Percentiles rank a stretch among this genome's conserved stretches.
phyloP scores from a whole-genome alignment of 2,113 vertebrate genomes.

The Zonotrichia leucophrys region DNA sequence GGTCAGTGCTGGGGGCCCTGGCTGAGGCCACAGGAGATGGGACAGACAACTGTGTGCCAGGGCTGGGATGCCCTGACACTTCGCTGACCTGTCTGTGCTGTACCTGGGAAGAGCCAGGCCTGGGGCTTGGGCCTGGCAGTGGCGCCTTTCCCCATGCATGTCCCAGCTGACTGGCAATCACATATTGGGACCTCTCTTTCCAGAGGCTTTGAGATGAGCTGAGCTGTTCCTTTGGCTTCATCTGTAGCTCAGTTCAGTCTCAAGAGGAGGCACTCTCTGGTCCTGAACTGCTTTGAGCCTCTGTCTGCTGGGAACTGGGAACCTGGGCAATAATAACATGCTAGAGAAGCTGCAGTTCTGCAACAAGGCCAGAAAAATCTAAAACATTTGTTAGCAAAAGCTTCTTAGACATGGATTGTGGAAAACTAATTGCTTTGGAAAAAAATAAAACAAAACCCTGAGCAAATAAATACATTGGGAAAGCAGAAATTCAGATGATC shows the following conservation, averaged over 20 bases:
- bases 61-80: rapidly evolving
- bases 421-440: neutral
- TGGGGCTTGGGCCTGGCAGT: neutral
- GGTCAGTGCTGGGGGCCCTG: neutral
- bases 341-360: neutral
- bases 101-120: neutral
- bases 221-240: neutral
- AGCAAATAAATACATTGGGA: neutral
- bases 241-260: neutral
- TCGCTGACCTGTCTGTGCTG: rapidly evolving
- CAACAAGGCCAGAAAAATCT: neutral
- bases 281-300: neutral
- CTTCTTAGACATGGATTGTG: neutral
- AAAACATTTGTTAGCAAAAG: neutral
- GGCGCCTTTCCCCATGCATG: neutral
- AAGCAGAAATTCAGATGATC: neutral
- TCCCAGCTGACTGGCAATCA: neutral
- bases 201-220: neutral
- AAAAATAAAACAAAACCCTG: neutral
- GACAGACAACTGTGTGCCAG: rapidly evolving
- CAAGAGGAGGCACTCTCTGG: neutral
- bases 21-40: rapidly evolving
- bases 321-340: neutral
- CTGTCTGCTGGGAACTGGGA: neutral
- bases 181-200: neutral